Evolutionary conservation across 1,140 invertebrate species (phyloP).

Genomic region (Hyles euphorbiae): DNA sequence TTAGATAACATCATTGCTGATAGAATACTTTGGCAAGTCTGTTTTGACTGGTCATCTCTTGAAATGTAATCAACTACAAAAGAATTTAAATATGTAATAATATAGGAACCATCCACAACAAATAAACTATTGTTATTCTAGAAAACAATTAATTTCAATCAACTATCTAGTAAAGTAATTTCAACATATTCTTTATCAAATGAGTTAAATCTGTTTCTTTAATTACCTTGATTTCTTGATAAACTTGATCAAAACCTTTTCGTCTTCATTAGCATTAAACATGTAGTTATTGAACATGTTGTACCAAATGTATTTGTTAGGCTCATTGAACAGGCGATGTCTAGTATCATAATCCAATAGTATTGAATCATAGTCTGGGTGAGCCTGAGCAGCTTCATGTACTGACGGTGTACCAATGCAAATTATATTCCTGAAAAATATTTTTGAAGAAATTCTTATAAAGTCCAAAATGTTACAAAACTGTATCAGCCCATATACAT

Average conservation of each 20-base stretch:
- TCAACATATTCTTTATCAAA: too few species aligned
- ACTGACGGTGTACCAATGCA: conserved; percentile 88
- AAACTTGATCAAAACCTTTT: conserved; percentile 78
- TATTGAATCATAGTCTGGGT: conserved; percentile 77
- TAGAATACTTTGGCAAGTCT: too few species aligned
- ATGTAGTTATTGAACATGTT: conserved; percentile 95
- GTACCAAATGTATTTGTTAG: conserved; percentile 84
- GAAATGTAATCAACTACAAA: too few species aligned
- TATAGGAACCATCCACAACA: too few species aligned
- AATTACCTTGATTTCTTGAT: conserved; percentile 68
- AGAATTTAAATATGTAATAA: too few species aligned
- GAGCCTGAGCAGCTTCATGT: conserved; percentile 80
- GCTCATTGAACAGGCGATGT: conserved; percentile 82
- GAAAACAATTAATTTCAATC: neutral
- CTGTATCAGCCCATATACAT: too few species aligned
- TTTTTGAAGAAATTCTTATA: neutral
- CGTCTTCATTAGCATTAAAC: conserved; percentile 78
- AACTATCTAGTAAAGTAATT: neutral
- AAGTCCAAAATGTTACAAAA: too few species aligned
- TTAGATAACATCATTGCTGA: too few species aligned
- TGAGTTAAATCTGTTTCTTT: too few species aligned
- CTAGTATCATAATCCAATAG: conserved; percentile 87
- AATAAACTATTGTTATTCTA: too few species aligned
- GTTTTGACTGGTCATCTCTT: too few species aligned
- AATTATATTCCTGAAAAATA: conserved; percentile 78